These are phyloP conservation scores for Sibirionetta formosa DNA, from an alignment of 2,797 vertebrate genomes.

Conservation along the genomic window DNA sequence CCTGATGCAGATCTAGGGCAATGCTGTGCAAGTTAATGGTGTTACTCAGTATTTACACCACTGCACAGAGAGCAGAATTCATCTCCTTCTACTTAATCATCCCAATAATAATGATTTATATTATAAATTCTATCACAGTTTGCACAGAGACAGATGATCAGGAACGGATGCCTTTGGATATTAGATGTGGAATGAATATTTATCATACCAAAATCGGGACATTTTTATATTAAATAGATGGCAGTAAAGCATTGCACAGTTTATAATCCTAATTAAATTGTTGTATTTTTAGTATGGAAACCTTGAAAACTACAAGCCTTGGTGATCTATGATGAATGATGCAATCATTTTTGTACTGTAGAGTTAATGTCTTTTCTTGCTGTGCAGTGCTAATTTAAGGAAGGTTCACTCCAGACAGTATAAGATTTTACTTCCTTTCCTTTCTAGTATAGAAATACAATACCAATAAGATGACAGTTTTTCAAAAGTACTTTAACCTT, in stretches of 20 bases:
- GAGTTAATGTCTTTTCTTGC: conserved; percentile 2
- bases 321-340: conserved; percentile 40
- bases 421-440: background rate
- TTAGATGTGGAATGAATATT: conserved; percentile 17
- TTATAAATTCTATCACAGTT: conserved; percentile 24
- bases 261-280: conserved; percentile 54
- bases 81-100: background rate
- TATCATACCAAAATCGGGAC: conserved; percentile 28
- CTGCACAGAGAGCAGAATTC: background rate
- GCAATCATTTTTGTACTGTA: background rate
- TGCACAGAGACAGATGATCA: conserved; percentile 13
- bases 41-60: background rate
- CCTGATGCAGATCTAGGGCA: background rate
- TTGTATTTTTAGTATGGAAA: conserved; percentile 53
- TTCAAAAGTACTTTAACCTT: background rate
- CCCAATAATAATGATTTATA: background rate
- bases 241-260: conserved; percentile 27
- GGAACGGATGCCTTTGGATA: background rate
- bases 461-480: background rate
- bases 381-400: background rate
- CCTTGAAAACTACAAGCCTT: conserved; percentile 15
- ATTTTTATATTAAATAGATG: conserved; percentile 37
- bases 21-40: background rate
- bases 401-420: background rate
- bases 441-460: background rate